These are phyloP conservation scores for Incurvaria masculella DNA, from an alignment of 2,888 invertebrate genomes.

Conservation along the genomic window DNA sequence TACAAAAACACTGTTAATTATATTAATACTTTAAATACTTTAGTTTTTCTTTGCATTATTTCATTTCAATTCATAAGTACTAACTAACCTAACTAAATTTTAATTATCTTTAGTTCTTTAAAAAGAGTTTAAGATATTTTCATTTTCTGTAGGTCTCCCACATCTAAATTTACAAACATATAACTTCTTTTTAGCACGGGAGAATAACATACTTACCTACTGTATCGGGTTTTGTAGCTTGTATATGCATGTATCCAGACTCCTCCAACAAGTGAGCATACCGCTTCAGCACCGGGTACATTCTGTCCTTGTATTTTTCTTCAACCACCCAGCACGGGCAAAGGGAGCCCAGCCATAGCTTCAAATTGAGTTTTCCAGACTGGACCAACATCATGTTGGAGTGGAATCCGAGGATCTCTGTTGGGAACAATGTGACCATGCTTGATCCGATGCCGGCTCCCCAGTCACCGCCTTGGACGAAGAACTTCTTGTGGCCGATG, in stretches of 20 bases:
- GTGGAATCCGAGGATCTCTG: conserved; percentile 50
- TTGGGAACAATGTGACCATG: conserved; percentile 62
- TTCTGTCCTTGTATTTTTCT: conserved; percentile 35
- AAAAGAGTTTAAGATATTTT: no score
- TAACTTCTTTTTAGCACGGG: no score
- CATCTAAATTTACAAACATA: no score
- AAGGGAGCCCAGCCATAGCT: conserved; percentile 31
- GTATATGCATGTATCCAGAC: conserved; percentile 43
- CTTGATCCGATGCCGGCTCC: conserved; percentile 59
- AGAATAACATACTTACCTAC: conserved; percentile 53
- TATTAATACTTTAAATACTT: no score
- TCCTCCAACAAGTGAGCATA: conserved; percentile 27
- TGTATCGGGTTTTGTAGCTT: conserved; percentile 73
- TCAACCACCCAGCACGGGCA: conserved; percentile 51
- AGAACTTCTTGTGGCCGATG: conserved; percentile 61
- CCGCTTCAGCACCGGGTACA: conserved; percentile 45
- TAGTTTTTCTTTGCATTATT: no score
- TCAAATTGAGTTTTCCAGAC: neutral
- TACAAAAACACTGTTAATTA: no score
- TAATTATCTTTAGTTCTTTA: no score
- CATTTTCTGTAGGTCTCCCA: no score
- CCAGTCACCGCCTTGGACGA: conserved; percentile 72
- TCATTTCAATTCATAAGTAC: no score
- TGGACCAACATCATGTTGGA: conserved; percentile 42
- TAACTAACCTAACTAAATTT: no score